Evolutionary conservation across 1,140 invertebrate species (phyloP).

Genomic region (Pectinophora gossypiella): DNA sequence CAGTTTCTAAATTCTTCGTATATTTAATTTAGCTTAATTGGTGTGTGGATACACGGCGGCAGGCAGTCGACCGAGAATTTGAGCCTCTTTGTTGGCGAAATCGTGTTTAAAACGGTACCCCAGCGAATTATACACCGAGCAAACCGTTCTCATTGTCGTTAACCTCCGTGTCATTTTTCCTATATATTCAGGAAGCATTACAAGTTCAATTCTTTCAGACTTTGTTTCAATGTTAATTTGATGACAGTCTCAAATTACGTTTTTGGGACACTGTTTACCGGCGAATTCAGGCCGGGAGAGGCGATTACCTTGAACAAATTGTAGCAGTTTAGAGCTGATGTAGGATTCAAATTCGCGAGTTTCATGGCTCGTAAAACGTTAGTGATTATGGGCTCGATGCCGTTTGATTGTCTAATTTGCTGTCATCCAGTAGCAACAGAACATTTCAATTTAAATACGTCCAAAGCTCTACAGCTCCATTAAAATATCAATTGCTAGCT

Average conservation of each 20-base stretch:
- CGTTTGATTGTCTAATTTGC: too few relatives aligned
- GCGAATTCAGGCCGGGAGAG: slow-evolving; percentile 1
- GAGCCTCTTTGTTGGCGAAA: slow-evolving; percentile 58
- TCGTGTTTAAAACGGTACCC: slow-evolving; percentile 50
- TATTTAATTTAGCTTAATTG: slow-evolving; percentile 73
- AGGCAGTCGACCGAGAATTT: slow-evolving; percentile 59
- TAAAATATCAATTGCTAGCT: not conserved
- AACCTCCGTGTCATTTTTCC: slow-evolving; percentile 16
- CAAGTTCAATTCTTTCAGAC: slow-evolving; percentile 5
- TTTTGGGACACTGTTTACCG: slow-evolving; percentile 14
- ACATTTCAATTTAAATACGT: too few relatives aligned
- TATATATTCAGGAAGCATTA: slow-evolving; percentile 7
- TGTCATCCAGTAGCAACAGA: too few relatives aligned
- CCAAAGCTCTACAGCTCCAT: too few relatives aligned
- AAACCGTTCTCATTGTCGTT: slow-evolving; percentile 21
- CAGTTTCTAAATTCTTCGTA: slow-evolving; percentile 74
- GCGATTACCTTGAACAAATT: slow-evolving; percentile 16
- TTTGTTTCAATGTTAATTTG: slow-evolving; percentile 15
- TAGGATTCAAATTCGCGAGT: slow-evolving; percentile 10
- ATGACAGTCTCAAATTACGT: slow-evolving; percentile 11
- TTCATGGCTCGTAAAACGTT: not conserved
- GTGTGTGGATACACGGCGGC: slow-evolving; percentile 55
- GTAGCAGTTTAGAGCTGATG: slow-evolving; percentile 12
- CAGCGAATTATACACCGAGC: slow-evolving; percentile 26
- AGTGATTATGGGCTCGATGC: not conserved